These are phyloP conservation scores for Catharus ustulatus DNA, from an alignment of 2,797 vertebrate genomes.

Conservation along the genomic window DNA sequence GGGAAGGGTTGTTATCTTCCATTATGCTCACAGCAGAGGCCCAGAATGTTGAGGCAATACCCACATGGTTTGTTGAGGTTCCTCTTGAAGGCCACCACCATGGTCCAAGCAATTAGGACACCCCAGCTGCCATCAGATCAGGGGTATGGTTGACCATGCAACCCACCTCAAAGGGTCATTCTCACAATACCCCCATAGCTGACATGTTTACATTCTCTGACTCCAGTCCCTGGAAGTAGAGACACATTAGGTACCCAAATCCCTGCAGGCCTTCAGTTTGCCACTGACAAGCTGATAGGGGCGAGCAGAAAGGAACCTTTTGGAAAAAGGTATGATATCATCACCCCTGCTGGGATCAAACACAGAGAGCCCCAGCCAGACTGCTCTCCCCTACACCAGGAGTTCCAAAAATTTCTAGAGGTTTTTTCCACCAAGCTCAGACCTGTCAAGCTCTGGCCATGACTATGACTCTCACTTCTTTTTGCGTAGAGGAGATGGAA, in stretches of 20 bases:
- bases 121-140: background rate
- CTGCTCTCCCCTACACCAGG: background rate
- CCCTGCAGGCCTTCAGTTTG: background rate
- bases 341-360: background rate
- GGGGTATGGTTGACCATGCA: background rate
- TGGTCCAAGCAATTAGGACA: background rate
- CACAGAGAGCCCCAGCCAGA: background rate
- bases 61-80: rapidly evolving
- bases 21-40: background rate
- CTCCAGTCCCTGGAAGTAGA: background rate
- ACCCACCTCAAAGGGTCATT: background rate
- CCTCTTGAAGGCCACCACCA: background rate
- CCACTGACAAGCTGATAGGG: background rate
- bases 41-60: background rate
- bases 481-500: background rate
- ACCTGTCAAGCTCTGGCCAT: background rate
- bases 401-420: background rate
- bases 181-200: background rate
- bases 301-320: background rate
- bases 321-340: background rate
- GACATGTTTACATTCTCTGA: background rate
- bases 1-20: background rate
- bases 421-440: background rate
- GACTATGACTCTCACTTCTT: background rate
- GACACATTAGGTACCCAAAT: rapidly evolving